Evolutionary conservation across 2,113 vertebrate species (phyloP).

Genomic region (Albula glossodonta): DNA sequence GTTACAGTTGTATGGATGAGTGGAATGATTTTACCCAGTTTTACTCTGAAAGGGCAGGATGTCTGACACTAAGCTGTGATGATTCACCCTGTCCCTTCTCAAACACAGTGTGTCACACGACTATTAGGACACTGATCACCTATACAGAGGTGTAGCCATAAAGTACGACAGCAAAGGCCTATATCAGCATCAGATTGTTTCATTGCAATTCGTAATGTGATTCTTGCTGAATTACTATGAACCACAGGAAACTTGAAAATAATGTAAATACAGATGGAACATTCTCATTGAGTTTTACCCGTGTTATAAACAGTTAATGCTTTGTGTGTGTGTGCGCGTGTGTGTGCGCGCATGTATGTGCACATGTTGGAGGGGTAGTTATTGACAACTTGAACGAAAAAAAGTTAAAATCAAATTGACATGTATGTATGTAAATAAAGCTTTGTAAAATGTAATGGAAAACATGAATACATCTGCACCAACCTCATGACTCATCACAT

Average conservation of each 20-base stretch:
- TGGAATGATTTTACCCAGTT: constrained; percentile 19
- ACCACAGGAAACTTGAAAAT: constrained; percentile 60
- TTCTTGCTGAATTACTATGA: constrained; percentile 62
- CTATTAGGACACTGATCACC: constrained; percentile 13
- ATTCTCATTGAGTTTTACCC: constrained; percentile 48
- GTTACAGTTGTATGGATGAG: constrained; percentile 37
- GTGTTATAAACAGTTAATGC: constrained; percentile 40
- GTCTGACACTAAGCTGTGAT: constrained; percentile 37
- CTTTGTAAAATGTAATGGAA: too few species aligned
- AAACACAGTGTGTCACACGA: background rate
- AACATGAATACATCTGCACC: too few species aligned
- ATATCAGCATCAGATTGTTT: constrained; percentile 46
- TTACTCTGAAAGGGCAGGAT: constrained; percentile 30
- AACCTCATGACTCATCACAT: too few species aligned
- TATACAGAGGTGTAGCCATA: constrained; percentile 20
- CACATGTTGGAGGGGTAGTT: background rate
- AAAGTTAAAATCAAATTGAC: too few species aligned
- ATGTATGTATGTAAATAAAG: too few species aligned
- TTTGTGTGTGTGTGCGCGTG: background rate
- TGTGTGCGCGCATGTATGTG: background rate
- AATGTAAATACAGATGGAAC: constrained; percentile 53
- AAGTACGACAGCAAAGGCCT: constrained; percentile 16
- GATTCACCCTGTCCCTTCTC: constrained; percentile 13
- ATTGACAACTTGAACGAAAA: too few species aligned
- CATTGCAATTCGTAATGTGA: constrained; percentile 57